Conservation (phyloP, 53 echinoderm and acorn worm genomes). For the Echinarachnius parma region DNA sequence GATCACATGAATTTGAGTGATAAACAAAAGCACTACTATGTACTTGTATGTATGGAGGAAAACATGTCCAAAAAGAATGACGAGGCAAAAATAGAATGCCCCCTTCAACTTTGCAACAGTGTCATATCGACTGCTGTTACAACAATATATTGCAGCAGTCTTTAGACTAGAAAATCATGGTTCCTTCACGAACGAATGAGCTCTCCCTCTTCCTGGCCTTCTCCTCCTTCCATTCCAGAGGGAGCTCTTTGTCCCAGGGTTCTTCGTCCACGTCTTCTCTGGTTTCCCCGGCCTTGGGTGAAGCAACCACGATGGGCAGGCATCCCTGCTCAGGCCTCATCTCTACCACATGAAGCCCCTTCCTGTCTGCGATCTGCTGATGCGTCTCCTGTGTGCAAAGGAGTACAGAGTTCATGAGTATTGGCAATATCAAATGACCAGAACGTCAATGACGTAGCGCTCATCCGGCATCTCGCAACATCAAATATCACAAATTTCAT, state of each 20-base stretch:
- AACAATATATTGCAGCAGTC: neutral
- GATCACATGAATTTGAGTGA: too few relatives aligned
- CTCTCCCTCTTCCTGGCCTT: slow-evolving; percentile 49
- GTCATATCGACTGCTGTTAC: too few relatives aligned
- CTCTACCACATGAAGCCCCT: slow-evolving; percentile 87
- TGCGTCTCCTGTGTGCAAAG: slow-evolving; percentile 85
- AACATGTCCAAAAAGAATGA: too few relatives aligned
- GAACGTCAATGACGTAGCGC: too few relatives aligned
- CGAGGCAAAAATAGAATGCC: too few relatives aligned
- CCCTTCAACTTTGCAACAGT: too few relatives aligned
- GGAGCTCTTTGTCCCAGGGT: slow-evolving; percentile 91
- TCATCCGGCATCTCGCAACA: too few relatives aligned
- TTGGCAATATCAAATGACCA: too few relatives aligned
- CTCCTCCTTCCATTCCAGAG: slow-evolving; percentile 86
- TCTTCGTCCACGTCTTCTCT: slow-evolving; percentile 65
- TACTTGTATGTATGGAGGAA: too few relatives aligned
- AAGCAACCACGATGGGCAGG: slow-evolving; percentile 84
- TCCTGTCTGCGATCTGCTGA: slow-evolving; percentile 93
- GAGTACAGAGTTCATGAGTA: too few relatives aligned
- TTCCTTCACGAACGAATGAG: slow-evolving; percentile 46
- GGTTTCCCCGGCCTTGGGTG: slow-evolving; percentile 51
- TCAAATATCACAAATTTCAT: too few relatives aligned
- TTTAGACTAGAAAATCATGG: slow-evolving; percentile 54
- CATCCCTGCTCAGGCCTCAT: slow-evolving; percentile 71
- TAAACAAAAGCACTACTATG: too few relatives aligned